phyloP scores from a whole-genome alignment of 2,888 invertebrate species.

The Netelia melanura region DNA sequence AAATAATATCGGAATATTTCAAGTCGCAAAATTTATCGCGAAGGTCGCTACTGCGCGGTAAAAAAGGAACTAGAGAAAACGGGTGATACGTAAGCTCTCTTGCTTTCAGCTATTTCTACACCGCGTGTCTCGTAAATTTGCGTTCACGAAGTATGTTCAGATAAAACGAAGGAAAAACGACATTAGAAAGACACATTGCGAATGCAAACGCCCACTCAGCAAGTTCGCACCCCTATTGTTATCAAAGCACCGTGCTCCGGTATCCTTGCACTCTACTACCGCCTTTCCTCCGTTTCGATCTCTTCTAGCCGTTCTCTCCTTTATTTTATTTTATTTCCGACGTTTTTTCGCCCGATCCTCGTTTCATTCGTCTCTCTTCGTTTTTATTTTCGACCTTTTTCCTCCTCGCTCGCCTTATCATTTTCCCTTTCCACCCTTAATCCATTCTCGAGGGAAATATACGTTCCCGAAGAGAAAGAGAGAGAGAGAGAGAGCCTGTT shows the following conservation, averaged over 20 bases:
- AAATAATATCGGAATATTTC: too few relatives aligned
- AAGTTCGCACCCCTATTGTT: slow-evolving; percentile 35
- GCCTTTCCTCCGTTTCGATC: slow-evolving; percentile 12
- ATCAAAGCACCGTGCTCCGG: slow-evolving; percentile 36
- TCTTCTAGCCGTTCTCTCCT: neutral
- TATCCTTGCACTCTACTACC: slow-evolving; percentile 17
- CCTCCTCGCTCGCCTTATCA: slow-evolving; percentile 34
- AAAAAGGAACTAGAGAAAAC: neutral
- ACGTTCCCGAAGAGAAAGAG: slow-evolving; percentile 17
- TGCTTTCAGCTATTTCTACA: neutral
- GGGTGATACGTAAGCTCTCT: neutral
- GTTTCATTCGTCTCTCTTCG: neutral
- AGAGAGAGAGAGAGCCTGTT: slow-evolving; percentile 33
- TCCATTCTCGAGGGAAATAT: slow-evolving; percentile 61
- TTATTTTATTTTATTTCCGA: neutral
- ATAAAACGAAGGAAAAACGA: slow-evolving; percentile 74
- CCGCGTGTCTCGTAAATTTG: slow-evolving; percentile 75
- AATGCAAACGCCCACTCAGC: slow-evolving; percentile 31
- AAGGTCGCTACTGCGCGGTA: too few relatives aligned
- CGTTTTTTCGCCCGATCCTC: neutral
- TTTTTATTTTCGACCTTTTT: slow-evolving; percentile 17
- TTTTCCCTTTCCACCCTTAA: slow-evolving; percentile 29
- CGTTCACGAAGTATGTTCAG: slow-evolving; percentile 74
- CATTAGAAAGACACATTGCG: slow-evolving; percentile 45
- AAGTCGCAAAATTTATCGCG: neutral